These are phyloP conservation scores for Motacilla tschutschensis DNA, from an alignment of 2,113 vertebrate genomes.

Conservation along the genomic window DNA sequence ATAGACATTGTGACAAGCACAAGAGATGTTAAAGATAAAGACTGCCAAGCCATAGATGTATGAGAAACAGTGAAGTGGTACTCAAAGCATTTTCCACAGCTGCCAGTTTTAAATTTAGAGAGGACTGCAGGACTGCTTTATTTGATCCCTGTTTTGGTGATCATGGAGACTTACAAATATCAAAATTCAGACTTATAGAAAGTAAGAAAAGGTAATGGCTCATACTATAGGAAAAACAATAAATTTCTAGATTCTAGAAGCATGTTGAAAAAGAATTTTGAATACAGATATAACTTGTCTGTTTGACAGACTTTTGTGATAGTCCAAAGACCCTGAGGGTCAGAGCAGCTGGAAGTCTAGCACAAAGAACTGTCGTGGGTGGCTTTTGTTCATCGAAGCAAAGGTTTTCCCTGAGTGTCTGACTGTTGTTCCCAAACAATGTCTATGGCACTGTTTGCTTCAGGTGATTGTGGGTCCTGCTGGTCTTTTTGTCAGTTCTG, in stretches of 20 bases:
- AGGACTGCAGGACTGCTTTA: constrained; percentile 51
- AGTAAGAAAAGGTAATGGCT: constrained; percentile 5
- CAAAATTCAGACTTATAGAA: background rate
- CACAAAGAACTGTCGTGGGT: constrained; percentile 59
- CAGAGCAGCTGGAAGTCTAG: constrained; percentile 70
- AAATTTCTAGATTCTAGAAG: constrained; percentile 69
- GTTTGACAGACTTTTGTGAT: constrained; percentile 67
- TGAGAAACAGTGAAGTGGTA: background rate
- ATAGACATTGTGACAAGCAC: constrained; percentile 67
- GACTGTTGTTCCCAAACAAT: constrained; percentile 71
- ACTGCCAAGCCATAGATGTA: constrained; percentile 72
- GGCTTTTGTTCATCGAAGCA: constrained; percentile 69
- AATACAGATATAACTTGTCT: constrained; percentile 63
- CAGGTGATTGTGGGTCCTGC: constrained; percentile 67
- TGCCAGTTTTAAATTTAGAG: constrained; percentile 9
- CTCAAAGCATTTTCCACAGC: background rate
- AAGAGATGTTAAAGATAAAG: constrained; percentile 69
- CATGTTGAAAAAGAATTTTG: constrained; percentile 57
- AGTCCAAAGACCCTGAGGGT: constrained; percentile 68
- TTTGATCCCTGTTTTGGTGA: constrained; percentile 35
- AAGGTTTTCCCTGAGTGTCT: constrained; percentile 68
- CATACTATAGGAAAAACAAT: constrained; percentile 22
- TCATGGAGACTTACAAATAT: background rate
- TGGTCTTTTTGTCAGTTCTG: constrained; percentile 71
- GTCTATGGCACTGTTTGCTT: constrained; percentile 63